These are phyloP conservation scores for Colostygia pectinataria DNA, from an alignment of 2,888 invertebrate genomes.

Conservation along the genomic window DNA sequence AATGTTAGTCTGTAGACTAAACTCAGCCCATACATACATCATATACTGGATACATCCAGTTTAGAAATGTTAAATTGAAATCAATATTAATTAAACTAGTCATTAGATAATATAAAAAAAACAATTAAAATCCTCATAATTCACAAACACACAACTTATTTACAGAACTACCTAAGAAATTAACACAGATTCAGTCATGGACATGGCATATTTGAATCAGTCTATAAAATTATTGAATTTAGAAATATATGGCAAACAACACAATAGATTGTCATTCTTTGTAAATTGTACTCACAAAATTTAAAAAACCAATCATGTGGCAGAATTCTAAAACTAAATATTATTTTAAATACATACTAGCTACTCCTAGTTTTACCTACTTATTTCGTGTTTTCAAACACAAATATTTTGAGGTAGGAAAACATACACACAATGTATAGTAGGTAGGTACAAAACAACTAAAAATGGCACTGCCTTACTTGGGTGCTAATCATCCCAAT, in stretches of 20 bases:
- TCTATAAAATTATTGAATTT: constrained; percentile 30
- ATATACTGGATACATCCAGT: too few relatives aligned
- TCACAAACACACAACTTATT: constrained; percentile 16
- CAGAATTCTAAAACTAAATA: constrained; percentile 7
- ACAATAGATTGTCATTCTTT: constrained; percentile 16
- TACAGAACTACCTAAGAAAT: constrained; percentile 26
- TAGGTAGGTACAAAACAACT: constrained; percentile 11
- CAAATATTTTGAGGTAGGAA: constrained; percentile 33
- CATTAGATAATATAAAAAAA: constrained; percentile 1
- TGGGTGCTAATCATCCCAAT: constrained; percentile 26
- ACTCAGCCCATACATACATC: too few relatives aligned
- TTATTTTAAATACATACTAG: constrained; percentile 15
- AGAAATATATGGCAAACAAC: constrained; percentile 34
- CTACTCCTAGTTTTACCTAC: constrained; percentile 29
- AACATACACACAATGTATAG: constrained; percentile 22
- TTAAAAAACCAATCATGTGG: constrained; percentile 8
- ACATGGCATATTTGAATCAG: constrained; percentile 38
- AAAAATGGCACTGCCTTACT: constrained; percentile 34
- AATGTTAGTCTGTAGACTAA: too few relatives aligned
- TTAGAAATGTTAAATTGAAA: too few relatives aligned
- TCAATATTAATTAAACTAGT: too few relatives aligned
- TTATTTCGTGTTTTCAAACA: constrained; percentile 25
- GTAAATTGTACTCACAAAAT: constrained; percentile 12
- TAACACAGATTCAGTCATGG: constrained; percentile 37
- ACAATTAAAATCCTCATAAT: background rate